phyloP scores from a whole-genome alignment of 2,113 vertebrate genomes.

The Podarcis cretensis region DNA sequence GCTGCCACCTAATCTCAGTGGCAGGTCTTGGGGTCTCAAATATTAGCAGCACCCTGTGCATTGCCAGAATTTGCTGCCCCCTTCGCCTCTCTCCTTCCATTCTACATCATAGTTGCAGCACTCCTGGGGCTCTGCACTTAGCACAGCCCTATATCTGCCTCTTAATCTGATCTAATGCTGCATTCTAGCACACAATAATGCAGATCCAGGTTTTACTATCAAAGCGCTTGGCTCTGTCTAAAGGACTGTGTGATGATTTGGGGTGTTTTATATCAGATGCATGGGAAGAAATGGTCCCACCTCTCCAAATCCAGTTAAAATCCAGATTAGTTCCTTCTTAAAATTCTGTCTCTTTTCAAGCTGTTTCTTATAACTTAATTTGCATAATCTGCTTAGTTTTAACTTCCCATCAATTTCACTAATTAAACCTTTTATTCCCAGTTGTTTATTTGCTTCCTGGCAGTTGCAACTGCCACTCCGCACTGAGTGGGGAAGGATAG shows the following conservation, averaged over 20 bases:
- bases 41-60: too few species aligned
- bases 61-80: too few species aligned
- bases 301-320: neutral
- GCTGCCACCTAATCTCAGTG: too few species aligned
- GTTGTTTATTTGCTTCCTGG: neutral
- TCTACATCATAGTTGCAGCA: too few species aligned
- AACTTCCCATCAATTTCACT: neutral
- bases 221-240: neutral
- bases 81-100: too few species aligned
- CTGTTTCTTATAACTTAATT: too few species aligned
- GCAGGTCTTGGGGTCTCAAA: too few species aligned
- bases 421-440: neutral
- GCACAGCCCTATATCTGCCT: too few species aligned
- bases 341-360: neutral
- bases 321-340: neutral
- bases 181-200: too few species aligned
- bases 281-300: neutral
- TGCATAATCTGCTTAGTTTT: neutral
- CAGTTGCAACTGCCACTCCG: neutral
- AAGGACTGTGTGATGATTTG: neutral
- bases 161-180: too few species aligned
- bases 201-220: too few species aligned
- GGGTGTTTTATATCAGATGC: neutral
- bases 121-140: too few species aligned
- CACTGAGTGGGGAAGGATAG: neutral